Base-by-base conservation (phyloP, 2,888 invertebrate genomes). In the Microchrysa polita region DNA sequence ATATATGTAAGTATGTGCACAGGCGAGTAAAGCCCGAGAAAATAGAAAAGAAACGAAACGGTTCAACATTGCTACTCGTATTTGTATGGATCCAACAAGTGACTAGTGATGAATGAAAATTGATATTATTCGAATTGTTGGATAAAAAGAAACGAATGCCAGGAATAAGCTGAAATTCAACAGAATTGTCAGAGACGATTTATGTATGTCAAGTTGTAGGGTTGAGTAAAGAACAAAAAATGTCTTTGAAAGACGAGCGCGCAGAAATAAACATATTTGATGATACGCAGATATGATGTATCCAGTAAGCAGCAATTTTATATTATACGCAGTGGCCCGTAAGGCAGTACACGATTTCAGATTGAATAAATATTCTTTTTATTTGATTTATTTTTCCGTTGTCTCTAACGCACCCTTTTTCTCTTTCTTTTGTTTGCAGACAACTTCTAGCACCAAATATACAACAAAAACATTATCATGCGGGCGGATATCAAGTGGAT, bases 381-480 rank as follows among this genome's bases (percentile, higher is more conserved):
- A 34, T 34, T 34, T 34, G 27, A 34, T 34, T 34, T 34, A 34
- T 34, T 5, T 34, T 5, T 34, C 4, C 7, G 2, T 34, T 34
- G 2, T 34, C 27, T 34, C 7, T 2, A 5, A 34, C 2, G 27
- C 27, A 34, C 27, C 2, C 16, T 34, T n/a, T 40, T 61, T 12
- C 40, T 40, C 2, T 20, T 42, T 61, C 42, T 42, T 12, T 34
- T 7, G 7, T 83, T 89, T 90, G 63, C 90, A 95, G 95, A 84
- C 94, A 95, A 93, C 90, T 96, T 83, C 90, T 96, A 86, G 95
- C 96, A 83, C 96, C 96, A 76, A 96, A 96, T 86, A 89, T 96
- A 83, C 91, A 93, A 85, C 96, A 96, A 87, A 95, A 93, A 82
- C 95, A 95, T 85, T 95, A 92, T 86, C 89, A 96, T 82, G 89